Conservation (phyloP, 1,140 invertebrate species). For the Idris sp. region DNA sequence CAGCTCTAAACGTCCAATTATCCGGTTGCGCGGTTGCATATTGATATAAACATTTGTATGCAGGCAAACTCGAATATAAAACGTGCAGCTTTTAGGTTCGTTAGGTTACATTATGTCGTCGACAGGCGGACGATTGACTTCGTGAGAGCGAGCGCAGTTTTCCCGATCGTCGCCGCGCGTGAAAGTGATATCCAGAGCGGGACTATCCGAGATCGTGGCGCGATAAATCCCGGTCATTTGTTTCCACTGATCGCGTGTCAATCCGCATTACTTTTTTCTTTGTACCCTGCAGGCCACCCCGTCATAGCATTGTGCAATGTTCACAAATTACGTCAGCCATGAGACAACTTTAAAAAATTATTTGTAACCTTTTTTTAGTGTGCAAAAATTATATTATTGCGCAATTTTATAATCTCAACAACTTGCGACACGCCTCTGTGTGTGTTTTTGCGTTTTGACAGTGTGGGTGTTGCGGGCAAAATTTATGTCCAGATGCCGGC, state of each 20-base stretch:
- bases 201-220: constrained; percentile 64
- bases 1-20: constrained; percentile 52
- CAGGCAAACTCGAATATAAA: constrained; percentile 3
- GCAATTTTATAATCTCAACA: too few species aligned
- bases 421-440: constrained; percentile 25
- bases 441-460: constrained; percentile 33
- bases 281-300: too few species aligned
- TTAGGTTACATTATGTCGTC: constrained; percentile 57
- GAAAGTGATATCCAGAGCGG: constrained; percentile 72
- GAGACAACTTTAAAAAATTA: too few species aligned
- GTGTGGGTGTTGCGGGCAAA: constrained; percentile 49
- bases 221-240: constrained; percentile 74
- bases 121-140: constrained; percentile 39
- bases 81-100: constrained; percentile 25
- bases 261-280: constrained; percentile 12
- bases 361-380: too few species aligned
- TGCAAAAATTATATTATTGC: too few species aligned
- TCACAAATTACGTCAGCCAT: too few species aligned
- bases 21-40: constrained; percentile 48
- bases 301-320: too few species aligned
- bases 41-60: constrained; percentile 61
- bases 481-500: constrained; percentile 53
- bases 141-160: constrained; percentile 73
- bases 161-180: constrained; percentile 64
- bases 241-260: constrained; percentile 68